A percentile compares a stretch with the other conserved stretches of the same genome.
Evolutionary conservation across 1,140 invertebrate genomes (phyloP).

Genomic region (Tetramorium parvispinum): DNA sequence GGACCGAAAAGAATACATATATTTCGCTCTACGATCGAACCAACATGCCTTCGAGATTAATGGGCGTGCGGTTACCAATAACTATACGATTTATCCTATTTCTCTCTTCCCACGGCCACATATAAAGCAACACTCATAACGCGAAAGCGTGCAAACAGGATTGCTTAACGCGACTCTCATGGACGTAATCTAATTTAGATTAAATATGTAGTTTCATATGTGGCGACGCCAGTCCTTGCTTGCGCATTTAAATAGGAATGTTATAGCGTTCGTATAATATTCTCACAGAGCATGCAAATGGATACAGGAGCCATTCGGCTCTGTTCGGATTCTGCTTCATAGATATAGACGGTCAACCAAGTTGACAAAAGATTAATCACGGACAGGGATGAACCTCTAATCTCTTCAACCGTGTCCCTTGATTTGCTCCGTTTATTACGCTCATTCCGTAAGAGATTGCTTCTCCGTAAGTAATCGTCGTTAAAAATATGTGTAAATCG

Average conservation of each 20-base stretch:
- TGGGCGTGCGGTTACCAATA: neutral
- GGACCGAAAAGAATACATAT: neutral
- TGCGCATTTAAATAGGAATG: constrained; percentile 20
- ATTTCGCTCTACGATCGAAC: neutral
- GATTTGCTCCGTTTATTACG: constrained; percentile 31
- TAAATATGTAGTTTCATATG: neutral
- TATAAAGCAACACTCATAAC: neutral
- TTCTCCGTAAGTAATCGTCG: neutral
- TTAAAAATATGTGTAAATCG: neutral
- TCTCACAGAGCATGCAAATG: constrained; percentile 30
- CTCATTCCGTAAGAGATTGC: neutral
- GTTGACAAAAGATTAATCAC: constrained; percentile 62
- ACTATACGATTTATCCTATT: constrained; percentile 6
- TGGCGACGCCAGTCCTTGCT: neutral
- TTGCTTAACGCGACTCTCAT: neutral
- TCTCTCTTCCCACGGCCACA: neutral
- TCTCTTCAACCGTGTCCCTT: constrained; percentile 6
- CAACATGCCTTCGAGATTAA: neutral
- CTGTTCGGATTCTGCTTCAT: neutral
- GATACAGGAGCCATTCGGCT: constrained; percentile 4
- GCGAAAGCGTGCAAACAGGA: neutral
- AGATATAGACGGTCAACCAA: constrained; percentile 14
- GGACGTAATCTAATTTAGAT: constrained; percentile 18
- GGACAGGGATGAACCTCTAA: constrained; percentile 1
- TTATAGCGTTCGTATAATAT: constrained; percentile 20